phyloP scores from a whole-genome alignment of 2,797 vertebrate species.

The Siniperca obscura region DNA sequence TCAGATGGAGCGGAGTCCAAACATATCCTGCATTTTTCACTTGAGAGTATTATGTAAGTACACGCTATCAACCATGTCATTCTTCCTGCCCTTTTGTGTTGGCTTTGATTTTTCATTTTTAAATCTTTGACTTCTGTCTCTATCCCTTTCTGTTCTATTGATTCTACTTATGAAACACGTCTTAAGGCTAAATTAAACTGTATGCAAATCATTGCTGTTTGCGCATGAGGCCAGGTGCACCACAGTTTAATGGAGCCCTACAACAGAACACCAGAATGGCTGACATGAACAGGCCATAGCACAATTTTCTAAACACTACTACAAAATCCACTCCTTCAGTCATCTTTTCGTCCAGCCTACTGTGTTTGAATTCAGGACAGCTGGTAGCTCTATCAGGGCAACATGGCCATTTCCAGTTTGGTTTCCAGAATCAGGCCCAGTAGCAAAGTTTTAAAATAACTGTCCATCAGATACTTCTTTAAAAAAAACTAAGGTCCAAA shows the following conservation, averaged over 20 bases:
- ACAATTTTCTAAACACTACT: neutral
- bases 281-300: neutral
- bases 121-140: conserved; percentile 20
- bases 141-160: neutral
- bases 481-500: neutral
- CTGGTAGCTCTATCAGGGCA: too few relatives aligned
- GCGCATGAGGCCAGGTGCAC: conserved; percentile 48
- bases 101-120: neutral
- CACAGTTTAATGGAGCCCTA: neutral
- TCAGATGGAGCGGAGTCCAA: conserved; percentile 98
- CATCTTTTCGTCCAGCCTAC: too few relatives aligned
- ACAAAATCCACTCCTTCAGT: neutral
- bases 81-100: neutral
- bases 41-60: conserved; percentile 96
- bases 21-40: conserved; percentile 98
- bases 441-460: neutral
- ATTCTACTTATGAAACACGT: conserved; percentile 24
- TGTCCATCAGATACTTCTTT: neutral
- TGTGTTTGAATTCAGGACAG: too few relatives aligned
- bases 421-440: neutral
- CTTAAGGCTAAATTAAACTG: conserved; percentile 40
- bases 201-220: conserved; percentile 74
- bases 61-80: neutral
- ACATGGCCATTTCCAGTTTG: too few relatives aligned
- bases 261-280: neutral